A percentile compares a stretch with the other conserved stretches of the same genome.
phyloP scores from a whole-genome alignment of 2,888 invertebrate genomes.

The Erebia ligea region DNA sequence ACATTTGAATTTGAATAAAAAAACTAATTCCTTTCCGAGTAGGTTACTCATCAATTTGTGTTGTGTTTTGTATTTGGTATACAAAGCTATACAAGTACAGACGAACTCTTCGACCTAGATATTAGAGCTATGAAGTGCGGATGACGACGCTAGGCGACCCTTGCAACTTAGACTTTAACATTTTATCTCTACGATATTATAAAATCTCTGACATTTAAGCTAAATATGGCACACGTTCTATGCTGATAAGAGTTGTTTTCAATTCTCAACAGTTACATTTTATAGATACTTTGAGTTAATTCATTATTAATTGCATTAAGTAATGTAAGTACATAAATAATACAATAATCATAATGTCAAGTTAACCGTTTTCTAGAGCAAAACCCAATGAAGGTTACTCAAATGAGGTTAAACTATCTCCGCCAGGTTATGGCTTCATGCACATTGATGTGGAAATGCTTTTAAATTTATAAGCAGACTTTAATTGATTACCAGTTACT shows the following conservation, averaged over 20 bases:
- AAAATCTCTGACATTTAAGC: slow-evolving; percentile 1
- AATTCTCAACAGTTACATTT: neutral
- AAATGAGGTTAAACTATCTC: slow-evolving; percentile 1
- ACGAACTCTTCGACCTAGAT: neutral
- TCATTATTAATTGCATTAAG: too few species aligned
- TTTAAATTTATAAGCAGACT: neutral
- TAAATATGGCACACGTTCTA: neutral
- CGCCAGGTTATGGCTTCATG: neutral
- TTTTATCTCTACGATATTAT: neutral
- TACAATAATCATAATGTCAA: neutral
- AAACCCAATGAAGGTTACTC: slow-evolving; percentile 1
- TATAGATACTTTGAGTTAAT: neutral
- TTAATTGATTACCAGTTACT: neutral
- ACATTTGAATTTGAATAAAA: too few species aligned
- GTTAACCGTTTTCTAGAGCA: slow-evolving; percentile 7
- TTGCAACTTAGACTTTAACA: neutral
- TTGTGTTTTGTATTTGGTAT: too few species aligned
- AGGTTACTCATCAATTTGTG: too few species aligned
- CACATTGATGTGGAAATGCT: neutral
- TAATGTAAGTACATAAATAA: too few species aligned
- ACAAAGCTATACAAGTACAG: neutral
- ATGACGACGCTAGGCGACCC: neutral
- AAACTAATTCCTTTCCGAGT: too few species aligned
- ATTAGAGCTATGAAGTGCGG: neutral
- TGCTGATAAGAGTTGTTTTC: too few species aligned